phyloP scores from a whole-genome alignment of 2,797 vertebrate species.

The Leptodactylus fallax region DNA sequence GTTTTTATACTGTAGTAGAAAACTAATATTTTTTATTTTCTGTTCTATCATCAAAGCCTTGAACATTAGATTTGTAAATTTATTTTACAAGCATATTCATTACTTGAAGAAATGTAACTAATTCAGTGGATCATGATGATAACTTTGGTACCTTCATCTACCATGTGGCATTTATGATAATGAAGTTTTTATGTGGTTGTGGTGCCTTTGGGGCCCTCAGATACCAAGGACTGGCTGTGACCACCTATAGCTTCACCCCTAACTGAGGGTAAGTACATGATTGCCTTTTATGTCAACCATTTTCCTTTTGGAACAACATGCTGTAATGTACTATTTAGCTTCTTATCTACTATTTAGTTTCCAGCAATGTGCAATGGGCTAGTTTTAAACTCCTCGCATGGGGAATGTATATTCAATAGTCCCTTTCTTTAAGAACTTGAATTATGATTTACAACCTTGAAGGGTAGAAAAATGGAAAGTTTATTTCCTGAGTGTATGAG shows the following conservation, averaged over 20 bases:
- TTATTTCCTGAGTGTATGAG: neutral
- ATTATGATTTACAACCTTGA: slow-evolving; percentile 1
- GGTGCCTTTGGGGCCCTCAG: too few species aligned
- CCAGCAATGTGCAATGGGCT: neutral
- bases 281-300: neutral
- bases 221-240: neutral
- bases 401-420: slow-evolving; percentile 9
- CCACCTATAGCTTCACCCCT: neutral
- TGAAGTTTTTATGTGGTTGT: neutral
- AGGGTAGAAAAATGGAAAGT: too few species aligned
- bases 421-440: neutral
- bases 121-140: too few species aligned
- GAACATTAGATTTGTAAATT: too few species aligned
- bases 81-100: too few species aligned
- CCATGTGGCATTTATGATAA: neutral
- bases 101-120: too few species aligned
- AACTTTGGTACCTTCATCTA: too few species aligned
- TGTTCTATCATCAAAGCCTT: too few species aligned
- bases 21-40: too few species aligned
- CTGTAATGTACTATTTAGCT: neutral
- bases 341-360: neutral
- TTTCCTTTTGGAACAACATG: neutral
- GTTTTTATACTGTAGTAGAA: too few species aligned
- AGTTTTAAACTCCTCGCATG: neutral
- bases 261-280: neutral